Conservation (phyloP, 2,113 vertebrate species). For the Mandrillus leucophaeus region DNA sequence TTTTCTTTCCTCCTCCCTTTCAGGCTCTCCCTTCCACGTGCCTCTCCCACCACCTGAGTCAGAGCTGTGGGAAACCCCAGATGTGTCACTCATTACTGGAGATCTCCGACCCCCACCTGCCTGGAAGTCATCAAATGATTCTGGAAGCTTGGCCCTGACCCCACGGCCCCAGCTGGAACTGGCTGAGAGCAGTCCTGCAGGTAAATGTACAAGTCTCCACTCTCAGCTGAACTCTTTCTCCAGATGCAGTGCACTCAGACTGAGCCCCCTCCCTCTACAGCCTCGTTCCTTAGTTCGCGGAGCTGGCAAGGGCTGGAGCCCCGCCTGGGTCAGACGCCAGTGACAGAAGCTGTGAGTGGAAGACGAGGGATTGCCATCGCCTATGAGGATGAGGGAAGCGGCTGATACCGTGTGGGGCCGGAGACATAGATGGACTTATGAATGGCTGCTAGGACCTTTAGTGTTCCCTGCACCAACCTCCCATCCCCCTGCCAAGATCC, state of each 20-base stretch:
- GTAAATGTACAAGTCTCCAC: slow-evolving; percentile 77
- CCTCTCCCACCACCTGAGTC: slow-evolving; percentile 82
- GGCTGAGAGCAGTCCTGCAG: slow-evolving; percentile 89
- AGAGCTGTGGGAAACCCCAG: slow-evolving; percentile 74
- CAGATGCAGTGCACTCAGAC: background rate
- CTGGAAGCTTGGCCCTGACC: slow-evolving; percentile 80
- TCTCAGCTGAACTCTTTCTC: background rate
- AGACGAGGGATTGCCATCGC: slow-evolving; percentile 95
- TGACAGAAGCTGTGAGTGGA: slow-evolving; percentile 90
- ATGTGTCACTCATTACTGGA: slow-evolving; percentile 94
- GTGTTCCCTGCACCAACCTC: background rate
- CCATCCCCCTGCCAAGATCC: background rate
- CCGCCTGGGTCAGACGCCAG: slow-evolving; percentile 89
- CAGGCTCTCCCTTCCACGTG: slow-evolving; percentile 90
- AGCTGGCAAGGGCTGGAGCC: slow-evolving; percentile 95
- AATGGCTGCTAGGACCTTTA: background rate
- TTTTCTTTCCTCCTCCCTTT: background rate
- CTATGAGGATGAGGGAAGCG: slow-evolving; percentile 91
- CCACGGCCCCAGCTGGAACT: slow-evolving; percentile 87
- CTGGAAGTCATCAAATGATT: background rate
- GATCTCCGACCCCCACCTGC: slow-evolving; percentile 81
- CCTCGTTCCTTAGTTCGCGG: slow-evolving; percentile 91
- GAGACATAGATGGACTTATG: background rate
- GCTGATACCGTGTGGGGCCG: slow-evolving; percentile 32
- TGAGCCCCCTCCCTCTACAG: slow-evolving; percentile 80